Evolutionary conservation across 2,888 invertebrate species (phyloP).

Genomic region (Nephrotoma flavescens): DNA sequence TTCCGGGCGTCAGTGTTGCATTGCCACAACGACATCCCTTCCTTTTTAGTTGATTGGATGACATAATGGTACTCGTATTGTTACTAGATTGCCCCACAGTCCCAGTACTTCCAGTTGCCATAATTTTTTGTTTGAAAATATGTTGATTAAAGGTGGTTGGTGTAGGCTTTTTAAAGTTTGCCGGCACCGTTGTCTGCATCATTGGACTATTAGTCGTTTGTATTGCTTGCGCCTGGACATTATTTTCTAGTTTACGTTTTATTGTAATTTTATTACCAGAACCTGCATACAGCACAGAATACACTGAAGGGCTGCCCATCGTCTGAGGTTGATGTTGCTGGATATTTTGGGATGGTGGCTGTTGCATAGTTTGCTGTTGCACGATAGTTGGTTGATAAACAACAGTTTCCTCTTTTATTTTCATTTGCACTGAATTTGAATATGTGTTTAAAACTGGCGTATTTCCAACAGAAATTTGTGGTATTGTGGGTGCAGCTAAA

Average conservation of each 20-base stretch:
- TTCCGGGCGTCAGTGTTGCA: conserved; percentile 76
- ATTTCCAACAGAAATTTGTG: neutral
- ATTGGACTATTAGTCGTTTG: neutral
- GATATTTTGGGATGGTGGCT: conserved; percentile 20
- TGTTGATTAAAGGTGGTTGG: neutral
- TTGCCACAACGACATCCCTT: conserved; percentile 84
- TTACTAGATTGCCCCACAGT: neutral
- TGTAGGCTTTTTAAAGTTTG: conserved; percentile 3
- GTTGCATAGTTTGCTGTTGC: conserved; percentile 10
- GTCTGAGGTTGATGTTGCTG: conserved; percentile 6
- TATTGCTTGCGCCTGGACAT: neutral
- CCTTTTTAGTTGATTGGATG: conserved; percentile 30
- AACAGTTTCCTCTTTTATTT: neutral
- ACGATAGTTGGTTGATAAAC: conserved; percentile 4
- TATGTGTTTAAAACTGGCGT: neutral
- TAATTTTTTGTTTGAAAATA: neutral
- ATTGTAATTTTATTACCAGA: conserved; percentile 72
- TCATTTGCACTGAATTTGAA: neutral
- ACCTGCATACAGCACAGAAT: conserved; percentile 68
- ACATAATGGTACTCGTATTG: conserved; percentile 1
- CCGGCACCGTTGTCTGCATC: neutral
- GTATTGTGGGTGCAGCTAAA: conserved; percentile 15
- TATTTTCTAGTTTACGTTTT: conserved; percentile 49
- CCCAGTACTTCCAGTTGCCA: neutral
- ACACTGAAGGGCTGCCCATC: conserved; percentile 44